Evolutionary conservation across 2,113 vertebrate genomes (phyloP).

Genomic region (Balaenoptera acutorostrata): DNA sequence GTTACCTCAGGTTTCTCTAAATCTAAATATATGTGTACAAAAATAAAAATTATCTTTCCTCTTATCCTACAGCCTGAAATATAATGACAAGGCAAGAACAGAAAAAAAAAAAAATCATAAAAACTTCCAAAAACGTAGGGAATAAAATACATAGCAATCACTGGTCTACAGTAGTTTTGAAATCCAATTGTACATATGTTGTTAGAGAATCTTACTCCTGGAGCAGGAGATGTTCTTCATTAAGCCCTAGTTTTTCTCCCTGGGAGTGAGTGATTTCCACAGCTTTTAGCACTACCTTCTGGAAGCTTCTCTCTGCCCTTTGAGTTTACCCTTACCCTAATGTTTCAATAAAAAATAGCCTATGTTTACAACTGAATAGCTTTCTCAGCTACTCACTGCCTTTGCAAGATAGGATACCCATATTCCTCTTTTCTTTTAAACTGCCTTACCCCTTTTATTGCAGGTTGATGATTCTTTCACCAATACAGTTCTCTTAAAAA

Average conservation of each 20-base stretch:
- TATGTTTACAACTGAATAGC: neutral
- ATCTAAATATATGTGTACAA: neutral
- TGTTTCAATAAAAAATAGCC: neutral
- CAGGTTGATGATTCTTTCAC: neutral
- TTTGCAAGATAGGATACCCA: neutral
- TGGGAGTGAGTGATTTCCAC: neutral
- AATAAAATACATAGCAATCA: neutral
- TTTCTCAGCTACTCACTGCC: neutral
- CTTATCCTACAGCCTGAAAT: neutral
- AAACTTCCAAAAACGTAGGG: neutral
- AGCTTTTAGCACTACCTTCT: neutral
- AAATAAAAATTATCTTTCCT: neutral
- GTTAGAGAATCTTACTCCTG: neutral
- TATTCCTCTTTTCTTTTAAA: neutral
- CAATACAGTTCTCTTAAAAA: neutral
- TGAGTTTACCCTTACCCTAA: neutral
- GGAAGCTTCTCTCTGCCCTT: neutral
- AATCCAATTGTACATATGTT: neutral
- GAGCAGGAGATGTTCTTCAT: neutral
- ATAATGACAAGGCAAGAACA: neutral
- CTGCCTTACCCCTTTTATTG: neutral
- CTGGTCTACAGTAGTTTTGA: neutral
- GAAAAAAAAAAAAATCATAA: neutral
- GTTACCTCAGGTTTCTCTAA: neutral
- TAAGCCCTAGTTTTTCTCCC: neutral